These are phyloP conservation scores for Diplodus sargus DNA, from an alignment of 2,797 vertebrate genomes.

Conservation along the genomic window DNA sequence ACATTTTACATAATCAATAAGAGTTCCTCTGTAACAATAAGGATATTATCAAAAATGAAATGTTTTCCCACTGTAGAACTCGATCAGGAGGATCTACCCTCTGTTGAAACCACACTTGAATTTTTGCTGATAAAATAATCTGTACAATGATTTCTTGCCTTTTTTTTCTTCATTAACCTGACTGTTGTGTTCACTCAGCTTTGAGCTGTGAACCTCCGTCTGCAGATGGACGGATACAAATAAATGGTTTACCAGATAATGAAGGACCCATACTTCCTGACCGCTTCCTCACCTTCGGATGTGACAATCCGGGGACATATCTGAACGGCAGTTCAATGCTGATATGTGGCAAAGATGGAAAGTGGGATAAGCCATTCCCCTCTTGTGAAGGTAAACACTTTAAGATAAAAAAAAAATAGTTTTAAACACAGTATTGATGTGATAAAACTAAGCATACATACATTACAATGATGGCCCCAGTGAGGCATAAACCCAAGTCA, in stretches of 20 bases:
- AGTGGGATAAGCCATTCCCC: constrained; percentile 68
- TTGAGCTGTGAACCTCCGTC: constrained; percentile 42
- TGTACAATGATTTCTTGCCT: background rate
- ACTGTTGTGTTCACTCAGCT: constrained; percentile 45
- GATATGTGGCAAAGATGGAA: constrained; percentile 65
- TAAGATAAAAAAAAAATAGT: background rate
- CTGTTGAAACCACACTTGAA: background rate
- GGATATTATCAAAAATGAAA: background rate
- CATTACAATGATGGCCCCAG: background rate
- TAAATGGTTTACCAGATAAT: constrained; percentile 50
- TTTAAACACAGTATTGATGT: background rate
- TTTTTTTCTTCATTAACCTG: background rate
- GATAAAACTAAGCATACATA: background rate
- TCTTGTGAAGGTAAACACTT: constrained; percentile 67
- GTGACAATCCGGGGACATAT: background rate
- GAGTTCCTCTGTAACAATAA: too few relatives aligned
- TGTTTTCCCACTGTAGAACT: background rate
- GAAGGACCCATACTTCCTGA: constrained; percentile 22
- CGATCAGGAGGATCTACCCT: background rate
- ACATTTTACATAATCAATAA: too few relatives aligned
- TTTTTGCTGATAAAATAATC: background rate
- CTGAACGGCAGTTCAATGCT: constrained; percentile 55
- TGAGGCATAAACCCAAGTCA: background rate
- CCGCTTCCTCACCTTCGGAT: constrained; percentile 65
- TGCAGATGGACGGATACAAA: background rate